Evolutionary conservation across 2,797 vertebrate species (phyloP).

Genomic region (Eptatretus atami): DNA sequence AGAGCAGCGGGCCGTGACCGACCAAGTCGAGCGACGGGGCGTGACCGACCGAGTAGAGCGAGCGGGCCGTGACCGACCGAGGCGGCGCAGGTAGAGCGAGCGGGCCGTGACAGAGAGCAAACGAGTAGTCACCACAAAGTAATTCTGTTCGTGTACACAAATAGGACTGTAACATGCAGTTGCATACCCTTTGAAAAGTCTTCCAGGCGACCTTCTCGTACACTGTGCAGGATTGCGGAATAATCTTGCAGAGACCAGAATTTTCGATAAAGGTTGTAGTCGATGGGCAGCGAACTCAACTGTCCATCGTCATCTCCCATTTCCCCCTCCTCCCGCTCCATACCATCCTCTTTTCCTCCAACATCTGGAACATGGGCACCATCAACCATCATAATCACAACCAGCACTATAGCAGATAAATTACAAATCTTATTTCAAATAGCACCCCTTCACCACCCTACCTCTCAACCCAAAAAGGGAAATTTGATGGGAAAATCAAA

Average conservation of each 20-base stretch:
- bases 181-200: conserved; percentile 64
- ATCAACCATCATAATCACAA: background rate
- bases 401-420: conserved; percentile 8
- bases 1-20: no score
- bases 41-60: no score
- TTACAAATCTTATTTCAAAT: background rate
- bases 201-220: conserved; percentile 91
- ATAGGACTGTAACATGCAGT: background rate
- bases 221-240: conserved; percentile 83
- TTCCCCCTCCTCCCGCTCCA: conserved; percentile 92
- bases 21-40: no score
- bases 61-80: no score
- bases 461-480: no score
- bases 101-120: no score
- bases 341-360: conserved; percentile 60
- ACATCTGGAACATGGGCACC: conserved; percentile 18
- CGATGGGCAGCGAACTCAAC: conserved; percentile 66
- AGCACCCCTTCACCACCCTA: no score
- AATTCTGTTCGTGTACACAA: no score
- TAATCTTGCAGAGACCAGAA: conserved; percentile 97
- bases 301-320: conserved; percentile 69
- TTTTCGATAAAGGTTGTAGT: conserved; percentile 96
- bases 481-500: background rate
- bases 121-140: no score
- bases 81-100: no score